These are phyloP conservation scores for Gobio occitaniae DNA, from an alignment of 2,797 vertebrate genomes.

Conservation along the genomic window DNA sequence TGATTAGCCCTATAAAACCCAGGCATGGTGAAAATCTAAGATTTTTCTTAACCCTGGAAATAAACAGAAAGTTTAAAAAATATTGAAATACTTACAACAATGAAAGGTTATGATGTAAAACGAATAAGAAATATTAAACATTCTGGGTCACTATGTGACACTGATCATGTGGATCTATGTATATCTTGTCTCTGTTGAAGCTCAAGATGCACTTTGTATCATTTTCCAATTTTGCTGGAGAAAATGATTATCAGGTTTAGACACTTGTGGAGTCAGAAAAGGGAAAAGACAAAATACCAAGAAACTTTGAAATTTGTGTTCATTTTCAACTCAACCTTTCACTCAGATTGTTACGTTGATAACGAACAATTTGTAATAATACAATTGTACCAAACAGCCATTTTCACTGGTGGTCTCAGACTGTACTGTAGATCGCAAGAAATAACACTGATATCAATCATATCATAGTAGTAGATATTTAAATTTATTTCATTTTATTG, in stretches of 20 bases:
- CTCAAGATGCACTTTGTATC: background rate
- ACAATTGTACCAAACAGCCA: background rate
- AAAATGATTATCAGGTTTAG: background rate
- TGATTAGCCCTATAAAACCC: conserved; percentile 20
- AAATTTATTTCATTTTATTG: too few species aligned
- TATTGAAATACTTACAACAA: background rate
- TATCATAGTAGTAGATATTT: too few species aligned
- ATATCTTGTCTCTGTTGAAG: background rate
- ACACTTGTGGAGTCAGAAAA: background rate
- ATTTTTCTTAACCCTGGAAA: background rate
- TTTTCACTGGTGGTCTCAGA: background rate
- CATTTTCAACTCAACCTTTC: background rate
- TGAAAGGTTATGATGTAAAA: too few species aligned
- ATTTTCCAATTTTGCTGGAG: background rate
- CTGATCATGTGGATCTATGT: background rate
- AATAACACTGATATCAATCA: too few species aligned
- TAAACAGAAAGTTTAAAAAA: background rate
- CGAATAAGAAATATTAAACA: background rate
- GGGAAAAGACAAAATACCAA: background rate
- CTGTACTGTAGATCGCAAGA: too few species aligned
- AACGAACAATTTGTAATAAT: too few species aligned
- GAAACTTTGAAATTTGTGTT: background rate
- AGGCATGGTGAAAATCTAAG: background rate
- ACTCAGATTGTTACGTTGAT: background rate
- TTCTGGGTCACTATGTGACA: background rate